phyloP scores from a whole-genome alignment of 2,888 invertebrate species.

The Yponomeuta plumbellus region DNA sequence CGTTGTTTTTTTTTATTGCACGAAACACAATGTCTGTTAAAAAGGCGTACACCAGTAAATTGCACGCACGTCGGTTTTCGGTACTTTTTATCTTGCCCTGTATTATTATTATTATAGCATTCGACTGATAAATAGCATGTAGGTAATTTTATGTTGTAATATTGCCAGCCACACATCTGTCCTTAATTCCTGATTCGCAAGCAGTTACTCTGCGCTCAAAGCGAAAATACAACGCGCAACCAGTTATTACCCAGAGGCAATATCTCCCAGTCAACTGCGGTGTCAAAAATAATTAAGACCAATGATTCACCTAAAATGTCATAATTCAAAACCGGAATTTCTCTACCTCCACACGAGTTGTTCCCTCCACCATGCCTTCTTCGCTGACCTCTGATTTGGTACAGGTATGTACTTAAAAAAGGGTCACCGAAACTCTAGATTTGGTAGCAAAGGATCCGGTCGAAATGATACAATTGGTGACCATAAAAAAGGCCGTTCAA shows the following conservation, averaged over 20 bases:
- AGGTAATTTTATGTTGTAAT: too few species aligned
- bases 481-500: conserved; percentile 45
- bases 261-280: neutral
- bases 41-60: too few species aligned
- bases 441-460: conserved; percentile 27
- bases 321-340: conserved; percentile 3
- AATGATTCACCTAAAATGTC: neutral
- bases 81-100: too few species aligned
- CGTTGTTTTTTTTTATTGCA: too few species aligned
- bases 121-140: too few species aligned
- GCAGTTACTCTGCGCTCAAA: neutral
- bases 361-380: neutral
- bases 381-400: neutral
- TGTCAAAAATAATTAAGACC: conserved; percentile 3
- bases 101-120: too few species aligned
- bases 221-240: neutral
- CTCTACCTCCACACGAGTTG: neutral
- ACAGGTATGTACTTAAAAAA: neutral
- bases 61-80: too few species aligned
- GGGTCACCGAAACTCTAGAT: neutral
- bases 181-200: too few species aligned
- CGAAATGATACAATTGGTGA: conserved; percentile 37
- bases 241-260: neutral
- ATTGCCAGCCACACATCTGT: too few species aligned
- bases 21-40: too few species aligned